phyloP scores from a whole-genome alignment of 2,888 invertebrate genomes.

The Bugula neritina region DNA sequence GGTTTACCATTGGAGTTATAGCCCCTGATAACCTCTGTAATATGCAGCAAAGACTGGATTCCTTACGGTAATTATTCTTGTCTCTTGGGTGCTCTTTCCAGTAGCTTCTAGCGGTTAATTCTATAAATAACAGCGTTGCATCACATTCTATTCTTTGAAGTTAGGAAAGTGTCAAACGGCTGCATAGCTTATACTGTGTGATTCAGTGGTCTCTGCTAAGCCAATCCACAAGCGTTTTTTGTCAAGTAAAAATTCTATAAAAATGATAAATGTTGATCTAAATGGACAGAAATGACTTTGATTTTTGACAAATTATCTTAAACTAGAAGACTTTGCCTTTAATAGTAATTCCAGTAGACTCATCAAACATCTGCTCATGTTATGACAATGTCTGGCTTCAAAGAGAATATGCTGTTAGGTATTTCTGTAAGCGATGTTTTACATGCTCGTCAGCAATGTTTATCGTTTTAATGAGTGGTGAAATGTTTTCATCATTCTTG shows the following conservation, averaged over 20 bases:
- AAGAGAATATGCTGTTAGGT: not conserved
- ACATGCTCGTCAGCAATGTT: not conserved
- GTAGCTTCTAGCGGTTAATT: too few species aligned
- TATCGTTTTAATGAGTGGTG: not conserved
- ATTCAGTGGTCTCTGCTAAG: too few species aligned
- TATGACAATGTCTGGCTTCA: too few species aligned
- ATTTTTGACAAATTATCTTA: not conserved
- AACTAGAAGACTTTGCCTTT: not conserved
- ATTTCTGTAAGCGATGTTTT: not conserved
- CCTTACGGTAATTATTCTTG: not conserved
- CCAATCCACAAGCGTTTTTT: too few species aligned
- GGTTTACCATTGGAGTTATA: not conserved
- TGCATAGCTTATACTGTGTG: too few species aligned
- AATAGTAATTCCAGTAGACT: not conserved
- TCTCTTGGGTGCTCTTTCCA: too few species aligned
- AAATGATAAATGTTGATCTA: not conserved
- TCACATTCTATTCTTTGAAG: too few species aligned
- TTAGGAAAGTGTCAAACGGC: too few species aligned
- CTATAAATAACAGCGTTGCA: too few species aligned
- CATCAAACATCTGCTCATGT: not conserved
- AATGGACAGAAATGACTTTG: not conserved
- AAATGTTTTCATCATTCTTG: not conserved
- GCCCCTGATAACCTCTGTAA: constrained; percentile 8
- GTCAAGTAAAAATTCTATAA: not conserved
- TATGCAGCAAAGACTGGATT: not conserved